Base-by-base conservation (phyloP, 2,888 invertebrate genomes). In the Epicampocera succincta region DNA sequence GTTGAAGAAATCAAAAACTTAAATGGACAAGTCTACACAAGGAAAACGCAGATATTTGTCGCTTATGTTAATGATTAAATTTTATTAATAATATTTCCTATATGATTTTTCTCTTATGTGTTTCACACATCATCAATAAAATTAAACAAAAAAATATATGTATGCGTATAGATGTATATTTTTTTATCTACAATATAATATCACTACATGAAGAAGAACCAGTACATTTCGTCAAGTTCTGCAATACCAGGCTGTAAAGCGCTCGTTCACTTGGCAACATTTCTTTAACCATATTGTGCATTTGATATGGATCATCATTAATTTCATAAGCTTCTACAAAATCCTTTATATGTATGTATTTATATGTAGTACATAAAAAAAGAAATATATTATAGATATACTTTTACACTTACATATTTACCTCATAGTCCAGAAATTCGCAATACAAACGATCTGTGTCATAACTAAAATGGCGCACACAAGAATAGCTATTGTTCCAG, bases 241-340 rank as follows among this genome's bases (percentile, higher is more conserved):
- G 71, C 4, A 91, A 82, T 15, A 87, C 87, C n/a, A 90, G 79
- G 61, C 90, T 89, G 87, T 93, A 93, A 87, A 93, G 90, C n/a
- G 92, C 91, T 29, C 91, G 90, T 66, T 93, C 88, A 2, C 93
- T 92, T 0, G 93, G 93, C 25, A 93, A 84, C 75, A 92, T 88
- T 5, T 89, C 87, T 56, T 91, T 88, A 2, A 91, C 93, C 5
- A 94, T 91, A 89, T 97, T 97, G 0, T 88, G 85, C 84, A 97
- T 86, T 91, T 97, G 96, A 88, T 93, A 94, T 0, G 94, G 94
- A 88, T 97, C 97, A 0, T 87, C 86, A 0, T 87, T 88, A 13
- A 97, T 87, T 88, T 97, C 93, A 89, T 97, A 97, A n/a, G 94
- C 93, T 91, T 97, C 97, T 0, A 93, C 91, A 88, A 94, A 96